A percentile compares a stretch with the other conserved stretches of the same genome.
Conservation (phyloP, 1,140 invertebrate species). For the Aphis craccivora region DNA sequence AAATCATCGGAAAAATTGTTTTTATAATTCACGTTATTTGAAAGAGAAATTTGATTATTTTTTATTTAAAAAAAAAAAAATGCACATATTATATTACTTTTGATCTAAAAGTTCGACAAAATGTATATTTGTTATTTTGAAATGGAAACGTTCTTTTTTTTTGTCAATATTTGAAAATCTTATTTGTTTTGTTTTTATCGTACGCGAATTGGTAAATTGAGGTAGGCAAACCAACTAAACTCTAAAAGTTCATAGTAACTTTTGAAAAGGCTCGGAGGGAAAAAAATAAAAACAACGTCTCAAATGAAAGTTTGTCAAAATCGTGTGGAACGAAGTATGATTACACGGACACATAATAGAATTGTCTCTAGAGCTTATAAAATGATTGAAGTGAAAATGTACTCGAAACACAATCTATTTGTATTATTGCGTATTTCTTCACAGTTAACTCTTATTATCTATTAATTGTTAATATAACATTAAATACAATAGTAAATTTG, state of each 20-base stretch:
- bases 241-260: conserved; percentile 24
- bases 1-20: not conserved
- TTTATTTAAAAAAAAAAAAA: not conserved
- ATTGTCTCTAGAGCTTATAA: not conserved
- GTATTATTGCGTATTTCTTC: not conserved
- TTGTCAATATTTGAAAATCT: not conserved
- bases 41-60: not conserved
- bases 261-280: not conserved
- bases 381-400: not conserved
- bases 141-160: conserved; percentile 5
- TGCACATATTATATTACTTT: not conserved
- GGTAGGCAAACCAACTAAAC: not conserved
- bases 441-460: not conserved
- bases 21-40: not conserved
- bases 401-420: not conserved
- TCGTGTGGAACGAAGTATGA: not conserved
- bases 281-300: not conserved
- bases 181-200: conserved; percentile 26
- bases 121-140: not conserved
- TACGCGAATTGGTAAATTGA: conserved; percentile 20
- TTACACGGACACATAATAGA: not conserved
- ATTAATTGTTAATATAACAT: not conserved
- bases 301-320: not conserved
- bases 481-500: not conserved
- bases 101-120: not conserved